Conservation (phyloP, 2,888 invertebrate genomes). For the Hydrotaea cyrtoneurina region DNA sequence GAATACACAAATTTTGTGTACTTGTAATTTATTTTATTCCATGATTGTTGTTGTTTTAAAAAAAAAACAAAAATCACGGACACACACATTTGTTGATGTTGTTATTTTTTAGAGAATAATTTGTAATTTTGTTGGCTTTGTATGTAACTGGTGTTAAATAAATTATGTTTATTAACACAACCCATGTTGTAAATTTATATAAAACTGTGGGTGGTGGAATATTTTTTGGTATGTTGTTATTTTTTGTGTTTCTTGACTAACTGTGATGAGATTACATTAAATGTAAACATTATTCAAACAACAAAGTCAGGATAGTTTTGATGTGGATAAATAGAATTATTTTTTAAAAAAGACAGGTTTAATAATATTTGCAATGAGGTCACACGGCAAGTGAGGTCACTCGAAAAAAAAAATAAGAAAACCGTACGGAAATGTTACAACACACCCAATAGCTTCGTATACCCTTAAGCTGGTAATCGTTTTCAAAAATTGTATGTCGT, state of each 20-base stretch:
- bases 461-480: no score
- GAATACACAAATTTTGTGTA: constrained; percentile 43
- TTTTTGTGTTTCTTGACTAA: not conserved
- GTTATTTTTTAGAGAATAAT: constrained; percentile 40
- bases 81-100: constrained; percentile 46
- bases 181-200: constrained; percentile 24
- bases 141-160: constrained; percentile 44
- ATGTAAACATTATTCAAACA: constrained; percentile 35
- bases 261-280: constrained; percentile 21
- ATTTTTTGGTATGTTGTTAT: not conserved
- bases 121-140: constrained; percentile 49
- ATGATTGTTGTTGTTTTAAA: constrained; percentile 29
- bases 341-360: not conserved
- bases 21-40: constrained; percentile 38
- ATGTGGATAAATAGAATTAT: constrained; percentile 5
- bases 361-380: constrained; percentile 6
- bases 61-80: no score
- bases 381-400: not conserved
- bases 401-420: no score
- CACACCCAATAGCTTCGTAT: no score
- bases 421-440: no score
- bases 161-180: constrained; percentile 50
- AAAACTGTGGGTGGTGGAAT: constrained; percentile 14
- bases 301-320: constrained; percentile 29
- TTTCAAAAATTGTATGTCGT: no score